These are phyloP conservation scores for Phrixothrix hirtus DNA, from an alignment of 2,888 invertebrate species.

Conservation along the genomic window DNA sequence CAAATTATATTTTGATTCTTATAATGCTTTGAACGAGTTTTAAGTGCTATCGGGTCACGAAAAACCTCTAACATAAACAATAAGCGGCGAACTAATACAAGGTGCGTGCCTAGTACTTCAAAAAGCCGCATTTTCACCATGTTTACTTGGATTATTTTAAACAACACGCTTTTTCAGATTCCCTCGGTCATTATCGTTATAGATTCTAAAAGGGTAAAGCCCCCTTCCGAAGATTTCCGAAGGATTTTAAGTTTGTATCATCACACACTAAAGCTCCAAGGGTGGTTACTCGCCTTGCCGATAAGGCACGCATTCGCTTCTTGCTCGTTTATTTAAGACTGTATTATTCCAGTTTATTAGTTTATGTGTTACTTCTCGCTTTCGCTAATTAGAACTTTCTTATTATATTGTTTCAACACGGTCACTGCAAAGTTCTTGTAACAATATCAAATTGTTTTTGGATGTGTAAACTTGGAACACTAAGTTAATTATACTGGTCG, in stretches of 20 bases:
- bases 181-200: constrained; percentile 12
- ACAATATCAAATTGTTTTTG: too few species aligned
- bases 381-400: constrained; percentile 21
- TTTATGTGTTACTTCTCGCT: constrained; percentile 26
- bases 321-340: constrained; percentile 28
- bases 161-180: constrained; percentile 12
- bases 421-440: too few species aligned
- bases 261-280: constrained; percentile 25
- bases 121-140: constrained; percentile 30
- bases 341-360: constrained; percentile 26
- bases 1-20: constrained; percentile 9
- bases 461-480: too few species aligned
- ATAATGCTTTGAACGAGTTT: constrained; percentile 7
- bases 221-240: constrained; percentile 19
- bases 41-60: constrained; percentile 6
- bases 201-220: constrained; percentile 5
- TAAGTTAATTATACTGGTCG: too few species aligned
- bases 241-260: constrained; percentile 26
- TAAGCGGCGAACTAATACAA: constrained; percentile 31
- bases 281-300: constrained; percentile 29
- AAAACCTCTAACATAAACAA: constrained; percentile 27
- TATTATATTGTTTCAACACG: too few species aligned
- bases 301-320: constrained; percentile 39
- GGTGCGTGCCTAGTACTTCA: constrained; percentile 32
- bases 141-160: constrained; percentile 30